These are phyloP conservation scores for Protobothrops mucrosquamatus DNA, from an alignment of 2,113 vertebrate species.

Conservation along the genomic window DNA sequence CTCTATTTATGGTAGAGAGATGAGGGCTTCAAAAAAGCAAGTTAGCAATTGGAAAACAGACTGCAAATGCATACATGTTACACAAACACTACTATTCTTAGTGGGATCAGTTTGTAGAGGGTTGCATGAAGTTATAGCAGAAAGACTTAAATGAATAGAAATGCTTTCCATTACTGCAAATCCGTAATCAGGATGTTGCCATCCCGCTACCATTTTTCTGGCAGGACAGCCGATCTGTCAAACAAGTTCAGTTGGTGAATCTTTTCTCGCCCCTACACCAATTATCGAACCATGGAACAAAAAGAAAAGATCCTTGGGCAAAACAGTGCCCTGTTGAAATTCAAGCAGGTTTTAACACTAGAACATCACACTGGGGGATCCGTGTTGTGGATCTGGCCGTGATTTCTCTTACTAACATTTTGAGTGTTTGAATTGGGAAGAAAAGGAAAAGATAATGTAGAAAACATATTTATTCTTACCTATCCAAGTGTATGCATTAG, in stretches of 20 bases:
- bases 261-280: background rate
- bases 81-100: background rate
- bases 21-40: background rate
- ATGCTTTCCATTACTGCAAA: background rate
- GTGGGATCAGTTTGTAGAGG: background rate
- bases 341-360: background rate
- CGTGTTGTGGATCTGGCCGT: background rate
- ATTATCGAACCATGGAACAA: background rate
- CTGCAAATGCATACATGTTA: background rate
- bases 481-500: background rate
- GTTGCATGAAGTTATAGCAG: background rate
- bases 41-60: background rate
- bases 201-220: background rate
- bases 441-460: background rate
- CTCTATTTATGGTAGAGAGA: background rate
- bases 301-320: background rate
- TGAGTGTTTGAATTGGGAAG: background rate
- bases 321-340: background rate
- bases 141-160: background rate
- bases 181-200: background rate
- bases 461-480: background rate
- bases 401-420: background rate
- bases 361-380: background rate
- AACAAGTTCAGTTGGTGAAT: background rate
- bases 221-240: background rate